A percentile compares a stretch with the other conserved stretches of the same genome.
phyloP scores from a whole-genome alignment of 2,888 invertebrate genomes.

The Drosophila neonasuta region DNA sequence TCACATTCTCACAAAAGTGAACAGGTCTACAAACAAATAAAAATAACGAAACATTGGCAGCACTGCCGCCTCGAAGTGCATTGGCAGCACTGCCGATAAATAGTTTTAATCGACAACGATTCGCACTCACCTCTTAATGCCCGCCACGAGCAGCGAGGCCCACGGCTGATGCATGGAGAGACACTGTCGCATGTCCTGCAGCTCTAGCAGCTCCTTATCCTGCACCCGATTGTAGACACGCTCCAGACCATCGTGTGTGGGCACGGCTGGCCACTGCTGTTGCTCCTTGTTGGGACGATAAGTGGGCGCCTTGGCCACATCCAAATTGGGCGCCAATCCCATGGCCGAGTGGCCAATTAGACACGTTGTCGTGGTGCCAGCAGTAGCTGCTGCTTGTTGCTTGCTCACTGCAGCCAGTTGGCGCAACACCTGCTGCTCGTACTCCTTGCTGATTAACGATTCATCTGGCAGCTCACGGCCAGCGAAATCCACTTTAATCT shows the following conservation, averaged over 20 bases:
- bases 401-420: conserved; percentile 80
- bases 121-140: conserved; percentile 90
- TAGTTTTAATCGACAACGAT: too few species aligned
- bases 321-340: conserved; percentile 58
- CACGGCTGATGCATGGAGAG: conserved; percentile 98
- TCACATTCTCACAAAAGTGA: too few species aligned
- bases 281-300: conserved; percentile 56
- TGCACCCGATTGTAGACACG: conserved; percentile 85
- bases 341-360: conserved; percentile 61
- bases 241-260: conserved; percentile 62
- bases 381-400: conserved; percentile 7
- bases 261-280: conserved; percentile 11
- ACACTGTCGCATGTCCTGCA: conserved; percentile 93
- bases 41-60: too few species aligned
- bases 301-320: conserved; percentile 64
- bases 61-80: too few species aligned
- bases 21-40: too few species aligned
- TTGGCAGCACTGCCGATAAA: too few species aligned
- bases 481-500: conserved; percentile 90
- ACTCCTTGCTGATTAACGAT: conserved; percentile 78
- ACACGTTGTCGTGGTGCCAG: conserved; percentile 4
- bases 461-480: conserved; percentile 85
- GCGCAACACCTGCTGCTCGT: conserved; percentile 81
- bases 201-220: conserved; percentile 90
- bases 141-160: conserved; percentile 95